phyloP scores from a whole-genome alignment of 1,140 invertebrate genomes.

The Papilio glaucus region DNA sequence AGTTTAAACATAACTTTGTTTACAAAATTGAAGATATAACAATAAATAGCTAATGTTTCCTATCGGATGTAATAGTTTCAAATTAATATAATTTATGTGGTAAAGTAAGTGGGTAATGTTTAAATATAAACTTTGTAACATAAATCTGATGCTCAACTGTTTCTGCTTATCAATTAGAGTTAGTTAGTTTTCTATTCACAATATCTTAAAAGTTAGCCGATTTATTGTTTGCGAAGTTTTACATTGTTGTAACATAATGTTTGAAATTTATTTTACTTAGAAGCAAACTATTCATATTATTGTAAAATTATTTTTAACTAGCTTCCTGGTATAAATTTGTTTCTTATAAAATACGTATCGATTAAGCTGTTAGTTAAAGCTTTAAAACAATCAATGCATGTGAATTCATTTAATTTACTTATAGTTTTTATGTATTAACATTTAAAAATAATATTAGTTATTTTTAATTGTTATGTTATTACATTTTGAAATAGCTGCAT shows the following conservation, averaged over 20 bases:
- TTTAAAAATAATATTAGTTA: constrained; percentile 28
- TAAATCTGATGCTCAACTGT: constrained; percentile 71
- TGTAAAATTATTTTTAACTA: constrained; percentile 44
- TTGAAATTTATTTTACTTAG: constrained; percentile 66
- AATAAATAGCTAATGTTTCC: too few species aligned
- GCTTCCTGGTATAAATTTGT: constrained; percentile 59
- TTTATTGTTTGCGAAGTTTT: constrained; percentile 70
- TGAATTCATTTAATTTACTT: constrained; percentile 50
- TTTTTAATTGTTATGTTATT: neutral
- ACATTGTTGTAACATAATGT: constrained; percentile 65
- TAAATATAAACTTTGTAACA: constrained; percentile 42
- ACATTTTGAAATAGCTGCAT: neutral
- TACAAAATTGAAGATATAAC: too few species aligned
- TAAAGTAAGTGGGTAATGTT: constrained; percentile 62
- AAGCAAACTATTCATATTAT: constrained; percentile 54
- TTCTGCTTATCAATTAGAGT: constrained; percentile 60
- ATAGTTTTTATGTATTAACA: constrained; percentile 19
- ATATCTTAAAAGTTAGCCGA: constrained; percentile 46
- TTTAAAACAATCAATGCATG: constrained; percentile 62
- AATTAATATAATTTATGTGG: constrained; percentile 58
- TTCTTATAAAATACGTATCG: constrained; percentile 46
- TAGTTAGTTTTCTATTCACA: constrained; percentile 50
- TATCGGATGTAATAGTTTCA: constrained; percentile 56
- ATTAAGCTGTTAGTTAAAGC: constrained; percentile 51
- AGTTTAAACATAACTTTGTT: too few species aligned